phyloP scores from a whole-genome alignment of 2,113 vertebrate genomes.

The Spea bombifrons region DNA sequence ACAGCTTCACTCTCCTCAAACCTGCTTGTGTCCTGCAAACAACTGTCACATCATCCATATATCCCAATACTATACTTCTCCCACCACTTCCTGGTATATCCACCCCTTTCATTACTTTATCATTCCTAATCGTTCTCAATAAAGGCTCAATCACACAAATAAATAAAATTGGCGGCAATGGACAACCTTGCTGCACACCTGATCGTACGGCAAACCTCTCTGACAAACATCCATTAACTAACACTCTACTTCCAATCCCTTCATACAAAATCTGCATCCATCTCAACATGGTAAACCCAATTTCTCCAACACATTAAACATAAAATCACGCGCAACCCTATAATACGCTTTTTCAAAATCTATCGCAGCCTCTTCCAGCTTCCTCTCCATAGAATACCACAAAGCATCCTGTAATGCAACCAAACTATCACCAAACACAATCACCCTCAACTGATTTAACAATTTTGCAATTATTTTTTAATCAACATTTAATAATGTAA shows the following conservation, averaged over 20 bases:
- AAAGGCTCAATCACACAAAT: conserved; percentile 17
- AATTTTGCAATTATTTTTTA: no score
- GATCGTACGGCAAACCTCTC: background rate
- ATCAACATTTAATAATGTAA: no score
- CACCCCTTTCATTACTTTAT: background rate
- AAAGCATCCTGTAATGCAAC: background rate
- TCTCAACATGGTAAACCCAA: background rate
- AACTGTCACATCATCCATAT: conserved; percentile 8
- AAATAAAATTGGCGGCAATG: background rate
- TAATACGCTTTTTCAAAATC: background rate
- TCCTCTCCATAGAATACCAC: background rate
- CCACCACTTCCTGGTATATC: background rate
- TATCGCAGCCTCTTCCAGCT: background rate
- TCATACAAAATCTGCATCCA: background rate
- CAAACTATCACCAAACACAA: background rate
- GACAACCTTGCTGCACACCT: background rate
- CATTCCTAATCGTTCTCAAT: background rate
- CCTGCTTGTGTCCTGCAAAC: background rate
- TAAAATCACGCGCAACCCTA: background rate
- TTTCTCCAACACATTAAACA: conserved; percentile 1
- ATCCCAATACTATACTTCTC: background rate
- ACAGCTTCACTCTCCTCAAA: background rate
- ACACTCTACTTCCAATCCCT: background rate
- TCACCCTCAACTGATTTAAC: background rate
- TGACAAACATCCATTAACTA: background rate